A percentile compares a stretch with the other conserved stretches of the same genome.
Evolutionary conservation across 2,797 vertebrate species (phyloP).

Genomic region (Potorous gilbertii): DNA sequence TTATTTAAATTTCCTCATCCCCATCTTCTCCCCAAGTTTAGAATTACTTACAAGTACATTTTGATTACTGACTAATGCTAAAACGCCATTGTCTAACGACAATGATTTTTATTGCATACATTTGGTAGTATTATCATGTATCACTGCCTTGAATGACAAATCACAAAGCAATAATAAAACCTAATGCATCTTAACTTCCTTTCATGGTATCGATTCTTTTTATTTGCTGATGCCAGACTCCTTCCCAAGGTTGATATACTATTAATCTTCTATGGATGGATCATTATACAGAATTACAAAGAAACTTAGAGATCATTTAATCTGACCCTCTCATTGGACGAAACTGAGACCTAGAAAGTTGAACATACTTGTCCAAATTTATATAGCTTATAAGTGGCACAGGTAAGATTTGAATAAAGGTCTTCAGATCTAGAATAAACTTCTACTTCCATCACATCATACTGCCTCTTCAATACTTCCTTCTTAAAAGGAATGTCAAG

Average conservation of each 20-base stretch:
- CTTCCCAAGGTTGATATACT: constrained; percentile 62
- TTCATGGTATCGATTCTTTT: constrained; percentile 69
- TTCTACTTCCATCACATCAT: not conserved
- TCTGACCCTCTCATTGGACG: not conserved
- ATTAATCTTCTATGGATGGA: not conserved
- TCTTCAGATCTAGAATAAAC: not conserved
- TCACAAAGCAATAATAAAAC: constrained; percentile 59
- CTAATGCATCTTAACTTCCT: constrained; percentile 66
- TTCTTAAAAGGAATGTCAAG: not conserved
- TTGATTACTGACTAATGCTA: constrained; percentile 33
- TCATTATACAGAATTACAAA: not conserved
- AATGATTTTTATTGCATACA: constrained; percentile 65
- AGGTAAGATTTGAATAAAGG: not conserved
- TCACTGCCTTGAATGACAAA: constrained; percentile 62
- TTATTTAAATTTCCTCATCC: not conserved
- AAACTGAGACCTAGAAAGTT: not conserved
- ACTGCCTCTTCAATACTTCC: not conserved
- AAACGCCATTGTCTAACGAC: constrained; percentile 39
- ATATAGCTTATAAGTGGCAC: not conserved
- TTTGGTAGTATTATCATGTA: constrained; percentile 57
- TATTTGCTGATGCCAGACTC: constrained; percentile 73
- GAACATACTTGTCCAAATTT: not conserved
- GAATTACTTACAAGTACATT: constrained; percentile 20
- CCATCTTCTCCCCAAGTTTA: not conserved
- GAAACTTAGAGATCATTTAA: not conserved